Base-by-base conservation (phyloP, 1,140 invertebrate genomes). In the Pinna nobilis region DNA sequence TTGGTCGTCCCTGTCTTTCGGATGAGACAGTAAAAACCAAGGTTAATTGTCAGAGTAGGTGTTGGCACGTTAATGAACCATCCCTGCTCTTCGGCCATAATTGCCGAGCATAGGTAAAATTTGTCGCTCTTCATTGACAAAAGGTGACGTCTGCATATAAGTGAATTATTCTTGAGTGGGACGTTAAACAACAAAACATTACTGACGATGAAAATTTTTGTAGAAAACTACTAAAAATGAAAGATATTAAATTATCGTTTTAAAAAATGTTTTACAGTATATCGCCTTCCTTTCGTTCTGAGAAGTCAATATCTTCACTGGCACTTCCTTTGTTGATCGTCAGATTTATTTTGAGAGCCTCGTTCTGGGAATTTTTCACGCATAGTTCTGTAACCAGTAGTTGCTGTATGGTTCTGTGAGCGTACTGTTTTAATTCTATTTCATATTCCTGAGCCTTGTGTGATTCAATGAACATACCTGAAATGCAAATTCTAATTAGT, bases 301-400 rank as follows among this genome's bases (percentile, higher is more conserved):
- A 49, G 23, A 55, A 11, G 23, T 59, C 55, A 3, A 59, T 30
- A 59, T 73, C 70, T 0, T 72, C 72, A 23, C 76, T 80, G 15
- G 69, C 44, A 1, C 20, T 20, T 9, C 78, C 80, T 9, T 30
- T 23, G 53, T 78, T 80, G n/a, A 79, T 51, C 11, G n/a, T 50
- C 2, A 74, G 18, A n/a, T 68, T 79, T 0, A 80, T 33, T 7
- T 20, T 35, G 15, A 84, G 49, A 30, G 71, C 37, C 20, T 70
- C 57, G 4, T 41, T 13, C 23, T 61, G 51, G 28, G 65, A 44
- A 23, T 76, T 72, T 7, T 60, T 60, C 33, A 84, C 33, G 18
- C 74, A 51, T 3, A 87, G 47, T 53, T 87, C 84, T 7, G 71
- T 78, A 9, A 85, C 83, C 53, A 88, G 59, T 7, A 87, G 74